phyloP scores from a whole-genome alignment of 2,797 vertebrate genomes.

The Anguilla marmorata region DNA sequence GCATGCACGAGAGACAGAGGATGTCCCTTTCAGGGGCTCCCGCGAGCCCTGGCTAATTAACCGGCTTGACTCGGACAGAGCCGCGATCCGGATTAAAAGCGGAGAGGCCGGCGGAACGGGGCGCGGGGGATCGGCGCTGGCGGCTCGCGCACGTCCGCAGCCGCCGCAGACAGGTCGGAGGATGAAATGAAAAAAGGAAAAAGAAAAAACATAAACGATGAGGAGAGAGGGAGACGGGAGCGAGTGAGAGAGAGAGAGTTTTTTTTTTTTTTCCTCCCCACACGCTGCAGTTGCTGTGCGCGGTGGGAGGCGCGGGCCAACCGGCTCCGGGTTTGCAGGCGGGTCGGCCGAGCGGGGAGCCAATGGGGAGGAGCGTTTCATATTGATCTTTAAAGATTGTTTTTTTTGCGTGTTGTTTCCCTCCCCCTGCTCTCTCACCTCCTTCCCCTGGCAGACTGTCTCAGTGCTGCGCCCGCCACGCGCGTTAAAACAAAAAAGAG shows the following conservation, averaged over 20 bases:
- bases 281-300: slow-evolving; percentile 56
- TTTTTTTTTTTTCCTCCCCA: slow-evolving; percentile 28
- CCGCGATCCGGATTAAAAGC: slow-evolving; percentile 16
- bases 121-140: slow-evolving; percentile 18
- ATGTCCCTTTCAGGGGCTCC: slow-evolving; percentile 19
- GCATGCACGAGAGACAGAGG: neutral
- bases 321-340: slow-evolving; percentile 53
- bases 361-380: slow-evolving; percentile 52
- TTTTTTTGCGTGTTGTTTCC: neutral
- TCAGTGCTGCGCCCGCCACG: slow-evolving; percentile 43
- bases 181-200: neutral
- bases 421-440: slow-evolving; percentile 19
- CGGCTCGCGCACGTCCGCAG: slow-evolving; percentile 54
- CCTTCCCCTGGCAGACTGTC: slow-evolving; percentile 43
- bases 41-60: neutral
- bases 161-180: slow-evolving; percentile 45
- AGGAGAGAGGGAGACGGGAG: slow-evolving; percentile 27
- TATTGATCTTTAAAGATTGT: slow-evolving; percentile 32
- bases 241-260: slow-evolving; percentile 54
- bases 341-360: slow-evolving; percentile 39
- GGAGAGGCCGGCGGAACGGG: slow-evolving; percentile 51
- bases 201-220: neutral
- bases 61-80: neutral
- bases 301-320: slow-evolving; percentile 54
- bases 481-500: slow-evolving; percentile 37